Conservation (phyloP, 2,888 invertebrate species). For the Clivina fossor region DNA sequence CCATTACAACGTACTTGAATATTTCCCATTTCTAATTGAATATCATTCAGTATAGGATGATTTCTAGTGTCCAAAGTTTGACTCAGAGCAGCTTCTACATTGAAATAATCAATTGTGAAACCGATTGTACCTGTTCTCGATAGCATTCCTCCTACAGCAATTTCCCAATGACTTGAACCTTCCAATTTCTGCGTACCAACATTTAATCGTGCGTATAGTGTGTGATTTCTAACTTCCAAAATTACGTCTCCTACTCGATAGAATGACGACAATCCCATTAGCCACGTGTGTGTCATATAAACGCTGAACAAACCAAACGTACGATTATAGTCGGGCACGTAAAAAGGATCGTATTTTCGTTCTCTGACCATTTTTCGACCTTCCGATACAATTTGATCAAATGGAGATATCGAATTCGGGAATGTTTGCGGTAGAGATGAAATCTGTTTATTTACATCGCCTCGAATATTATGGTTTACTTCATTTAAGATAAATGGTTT, state of each 20-base stretch:
- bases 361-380: slow-evolving; percentile 67
- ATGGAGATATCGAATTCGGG: slow-evolving; percentile 82
- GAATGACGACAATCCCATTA: slow-evolving; percentile 78
- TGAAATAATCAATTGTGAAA: slow-evolving; percentile 79
- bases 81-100: slow-evolving; percentile 65
- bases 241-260: slow-evolving; percentile 71
- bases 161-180: slow-evolving; percentile 79
- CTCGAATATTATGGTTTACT: slow-evolving; percentile 73
- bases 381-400: slow-evolving; percentile 80
- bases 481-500: slow-evolving; percentile 81
- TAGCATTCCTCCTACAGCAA: slow-evolving; percentile 67
- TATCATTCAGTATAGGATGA: slow-evolving; percentile 68
- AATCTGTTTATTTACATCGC: slow-evolving; percentile 73
- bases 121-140: slow-evolving; percentile 72
- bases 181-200: slow-evolving; percentile 78
- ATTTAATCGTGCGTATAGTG: slow-evolving; percentile 66
- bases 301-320: slow-evolving; percentile 71
- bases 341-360: slow-evolving; percentile 74
- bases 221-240: slow-evolving; percentile 71
- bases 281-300: slow-evolving; percentile 72
- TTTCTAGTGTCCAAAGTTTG: slow-evolving; percentile 78
- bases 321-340: slow-evolving; percentile 71
- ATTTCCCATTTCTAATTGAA: slow-evolving; percentile 80
- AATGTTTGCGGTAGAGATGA: slow-evolving; percentile 71
- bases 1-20: slow-evolving; percentile 83